Evolutionary conservation across 2,888 invertebrate genomes (phyloP), one percentile per base, ranked within the genome.

Genomic region (Hemithea aestivaria): DNA sequence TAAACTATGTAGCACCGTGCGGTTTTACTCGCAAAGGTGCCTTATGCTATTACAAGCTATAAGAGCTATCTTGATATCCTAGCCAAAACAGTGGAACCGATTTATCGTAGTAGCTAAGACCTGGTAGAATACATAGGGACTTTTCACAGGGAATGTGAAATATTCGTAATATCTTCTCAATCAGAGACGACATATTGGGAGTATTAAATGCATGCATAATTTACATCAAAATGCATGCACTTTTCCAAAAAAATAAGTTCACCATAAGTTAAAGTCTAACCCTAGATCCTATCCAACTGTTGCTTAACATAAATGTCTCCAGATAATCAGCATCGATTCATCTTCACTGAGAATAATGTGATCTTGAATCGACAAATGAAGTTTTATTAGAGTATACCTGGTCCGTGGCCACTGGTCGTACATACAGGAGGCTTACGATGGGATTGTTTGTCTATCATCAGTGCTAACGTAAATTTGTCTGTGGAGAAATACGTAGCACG

Each of bases 381-480:
- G 64, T 68, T 68, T 72, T 72, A 70, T 71, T 69, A 56, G 49
- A 58, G 50, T 43, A 58, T 60, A 54, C 58, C 40, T 48, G 56
- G 49, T 53, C 48, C 2, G 2, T 16, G 16, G 16, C 16, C 5
- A 16, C 16, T 16, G 16, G n/a, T n/a, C n/a, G 45, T 63, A 59
- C 57, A 64, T 62, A 55, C 59, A 50, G 51, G 54, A 56, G 36
- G 65, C 66, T 66, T 58, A 56, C 53, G 51, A 57, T 54, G 46
- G 59, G 58, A 73, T 69, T 71, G 74, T 77, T 71, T 66, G 68
- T 70, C 71, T 75, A 71, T 75, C 73, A 70, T 72, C 65, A 56
- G 56, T 51, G 62, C 60, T 62, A 66, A 76, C 79, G 73, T 82
- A 81, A 81, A 82, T 80, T 81, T 78, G 80, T 80, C 79, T 53